Conservation (phyloP, 1,140 invertebrate genomes). For the Delia radicum region DNA sequence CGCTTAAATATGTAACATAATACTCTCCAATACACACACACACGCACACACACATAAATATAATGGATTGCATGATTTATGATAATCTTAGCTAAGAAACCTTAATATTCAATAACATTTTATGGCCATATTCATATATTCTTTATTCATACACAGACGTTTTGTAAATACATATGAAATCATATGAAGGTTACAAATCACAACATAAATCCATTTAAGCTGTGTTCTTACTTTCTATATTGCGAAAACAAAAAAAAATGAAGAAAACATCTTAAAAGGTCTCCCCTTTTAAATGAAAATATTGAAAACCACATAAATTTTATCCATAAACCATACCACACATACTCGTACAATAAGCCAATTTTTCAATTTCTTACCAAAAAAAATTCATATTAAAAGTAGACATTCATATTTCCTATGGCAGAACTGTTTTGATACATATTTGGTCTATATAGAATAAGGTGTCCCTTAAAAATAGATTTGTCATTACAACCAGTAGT, state of each 20-base stretch:
- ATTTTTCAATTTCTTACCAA: slow-evolving; percentile 15
- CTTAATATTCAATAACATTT: slow-evolving; percentile 20
- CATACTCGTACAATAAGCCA: slow-evolving; percentile 1
- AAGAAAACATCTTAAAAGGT: not conserved
- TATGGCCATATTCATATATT: not conserved
- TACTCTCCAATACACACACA: slow-evolving; percentile 24
- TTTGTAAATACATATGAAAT: not conserved
- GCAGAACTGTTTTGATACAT: not conserved
- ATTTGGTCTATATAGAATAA: not conserved
- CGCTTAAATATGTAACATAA: not conserved
- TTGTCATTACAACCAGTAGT: no score
- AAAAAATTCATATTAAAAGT: not conserved
- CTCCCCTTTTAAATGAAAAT: not conserved
- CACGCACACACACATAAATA: slow-evolving; percentile 30
- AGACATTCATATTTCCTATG: not conserved
- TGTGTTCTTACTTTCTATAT: not conserved
- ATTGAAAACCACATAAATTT: slow-evolving; percentile 22
- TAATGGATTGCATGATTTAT: no score
- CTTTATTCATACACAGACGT: not conserved
- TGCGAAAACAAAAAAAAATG: no score
- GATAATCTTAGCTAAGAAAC: slow-evolving; percentile 6
- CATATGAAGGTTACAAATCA: slow-evolving; percentile 17
- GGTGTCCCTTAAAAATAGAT: no score
- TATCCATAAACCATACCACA: not conserved
- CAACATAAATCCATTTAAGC: slow-evolving; percentile 24